phyloP scores from a whole-genome alignment of 2,888 invertebrate species.

The Pinctada fucata region DNA sequence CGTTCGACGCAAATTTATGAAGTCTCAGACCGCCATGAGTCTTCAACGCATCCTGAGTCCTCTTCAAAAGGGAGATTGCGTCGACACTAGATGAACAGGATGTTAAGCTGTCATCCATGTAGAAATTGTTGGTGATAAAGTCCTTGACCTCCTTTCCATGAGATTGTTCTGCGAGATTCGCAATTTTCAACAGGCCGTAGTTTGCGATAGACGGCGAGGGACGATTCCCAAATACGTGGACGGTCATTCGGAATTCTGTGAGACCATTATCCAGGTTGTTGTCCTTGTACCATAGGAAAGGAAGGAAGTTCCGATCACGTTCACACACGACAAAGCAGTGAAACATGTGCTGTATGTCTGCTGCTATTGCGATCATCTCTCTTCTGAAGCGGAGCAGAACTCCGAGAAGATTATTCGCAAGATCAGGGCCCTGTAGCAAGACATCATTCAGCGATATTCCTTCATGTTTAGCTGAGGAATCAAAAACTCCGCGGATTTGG shows the following conservation, averaged over 20 bases:
- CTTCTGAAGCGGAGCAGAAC: conserved; percentile 42
- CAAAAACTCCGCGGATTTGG: conserved; percentile 41
- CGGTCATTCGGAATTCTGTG: conserved; percentile 38
- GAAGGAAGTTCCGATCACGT: conserved; percentile 34
- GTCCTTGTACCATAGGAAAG: conserved; percentile 46
- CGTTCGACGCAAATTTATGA: conserved; percentile 52
- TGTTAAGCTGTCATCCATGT: conserved; percentile 45
- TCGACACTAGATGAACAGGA: conserved; percentile 24
- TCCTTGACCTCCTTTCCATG: conserved; percentile 20
- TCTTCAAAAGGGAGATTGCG: conserved; percentile 30
- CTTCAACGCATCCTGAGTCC: conserved; percentile 36
- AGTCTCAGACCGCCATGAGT: conserved; percentile 26
- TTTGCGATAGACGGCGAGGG: conserved; percentile 30
- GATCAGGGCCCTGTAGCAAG: conserved; percentile 41
- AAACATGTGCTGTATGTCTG: conserved; percentile 49
- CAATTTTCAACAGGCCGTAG: conserved; percentile 9
- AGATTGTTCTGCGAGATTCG: conserved; percentile 4
- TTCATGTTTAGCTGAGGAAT: conserved; percentile 35
- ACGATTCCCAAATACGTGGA: conserved; percentile 30
- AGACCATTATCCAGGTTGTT: conserved; percentile 31
- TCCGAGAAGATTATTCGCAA: conserved; percentile 42
- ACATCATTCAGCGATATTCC: conserved; percentile 38
- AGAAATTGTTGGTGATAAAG: conserved; percentile 44
- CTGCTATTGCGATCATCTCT: conserved; percentile 34
- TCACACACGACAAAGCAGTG: conserved; percentile 38